Conservation (phyloP, 2,113 vertebrate genomes). For the Percina caprodes region DNA sequence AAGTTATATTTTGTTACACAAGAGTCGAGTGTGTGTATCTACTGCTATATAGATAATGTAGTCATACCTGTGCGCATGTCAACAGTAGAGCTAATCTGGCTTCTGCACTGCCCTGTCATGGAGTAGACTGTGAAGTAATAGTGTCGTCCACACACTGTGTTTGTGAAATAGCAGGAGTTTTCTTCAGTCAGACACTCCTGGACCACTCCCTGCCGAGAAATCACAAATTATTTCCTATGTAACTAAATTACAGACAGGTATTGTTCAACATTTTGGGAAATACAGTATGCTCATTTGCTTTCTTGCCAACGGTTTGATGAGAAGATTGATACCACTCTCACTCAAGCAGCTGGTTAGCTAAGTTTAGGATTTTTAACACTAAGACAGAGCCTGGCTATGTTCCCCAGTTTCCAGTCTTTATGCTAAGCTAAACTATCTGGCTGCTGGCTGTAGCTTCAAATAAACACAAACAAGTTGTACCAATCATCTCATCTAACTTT, state of each 20-base stretch:
- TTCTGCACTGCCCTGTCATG: constrained; percentile 53
- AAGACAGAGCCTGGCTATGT: neutral
- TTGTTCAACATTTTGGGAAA: neutral
- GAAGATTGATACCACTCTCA: neutral
- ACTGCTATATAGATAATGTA: neutral
- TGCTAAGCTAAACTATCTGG: neutral
- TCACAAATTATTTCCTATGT: neutral
- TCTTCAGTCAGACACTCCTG: constrained; percentile 78
- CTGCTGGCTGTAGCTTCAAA: neutral
- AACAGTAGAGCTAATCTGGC: constrained; percentile 64
- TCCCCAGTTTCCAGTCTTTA: neutral
- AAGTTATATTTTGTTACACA: neutral
- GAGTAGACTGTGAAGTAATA: constrained; percentile 80
- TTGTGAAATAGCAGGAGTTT: constrained; percentile 81
- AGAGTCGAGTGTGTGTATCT: neutral
- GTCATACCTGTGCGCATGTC: constrained; percentile 79
- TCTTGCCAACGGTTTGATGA: neutral
- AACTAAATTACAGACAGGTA: neutral
- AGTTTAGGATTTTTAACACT: neutral
- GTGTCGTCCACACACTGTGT: constrained; percentile 75
- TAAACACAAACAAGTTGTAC: neutral
- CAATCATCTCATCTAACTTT: neutral
- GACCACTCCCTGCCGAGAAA: constrained; percentile 61
- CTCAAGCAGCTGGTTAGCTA: neutral
- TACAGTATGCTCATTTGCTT: neutral